Conservation (phyloP, 1,140 invertebrate species). For the Ceratosolen solmsi region DNA sequence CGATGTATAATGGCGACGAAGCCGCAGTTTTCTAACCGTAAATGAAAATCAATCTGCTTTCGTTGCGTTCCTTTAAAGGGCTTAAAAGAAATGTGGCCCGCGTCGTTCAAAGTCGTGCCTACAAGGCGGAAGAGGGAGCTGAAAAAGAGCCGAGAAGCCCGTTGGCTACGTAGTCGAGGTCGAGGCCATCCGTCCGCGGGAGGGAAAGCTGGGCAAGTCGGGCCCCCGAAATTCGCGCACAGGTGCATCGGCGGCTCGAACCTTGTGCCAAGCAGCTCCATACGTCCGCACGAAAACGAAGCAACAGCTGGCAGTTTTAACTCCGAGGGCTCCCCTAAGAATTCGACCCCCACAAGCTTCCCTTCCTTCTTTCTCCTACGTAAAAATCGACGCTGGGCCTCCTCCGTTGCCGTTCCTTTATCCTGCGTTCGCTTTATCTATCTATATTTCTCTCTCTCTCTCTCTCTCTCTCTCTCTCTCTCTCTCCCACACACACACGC, state of each 20-base stretch:
- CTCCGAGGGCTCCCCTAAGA: not conserved
- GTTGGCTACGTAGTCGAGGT: not conserved
- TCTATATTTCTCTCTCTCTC: not conserved
- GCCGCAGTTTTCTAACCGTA: not conserved
- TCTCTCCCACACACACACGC: not conserved
- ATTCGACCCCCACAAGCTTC: conserved; percentile 22
- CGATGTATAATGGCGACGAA: not conserved
- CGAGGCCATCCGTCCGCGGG: conserved; percentile 5
- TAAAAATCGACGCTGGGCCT: not conserved
- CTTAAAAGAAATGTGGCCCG: not conserved
- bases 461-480: not conserved
- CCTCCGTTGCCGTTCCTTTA: not conserved
- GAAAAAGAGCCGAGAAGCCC: not conserved
- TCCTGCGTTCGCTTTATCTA: not conserved
- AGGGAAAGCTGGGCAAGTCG: not conserved
- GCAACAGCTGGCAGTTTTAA: conserved; percentile 22
- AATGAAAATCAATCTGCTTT: not conserved
- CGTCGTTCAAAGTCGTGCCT: not conserved
- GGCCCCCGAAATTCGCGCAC: conserved; percentile 4
- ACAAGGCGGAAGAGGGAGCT: not conserved
- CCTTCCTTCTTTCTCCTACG: not conserved
- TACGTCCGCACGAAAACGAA: not conserved
- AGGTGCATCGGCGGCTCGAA: not conserved
- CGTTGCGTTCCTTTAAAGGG: not conserved
- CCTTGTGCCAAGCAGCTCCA: not conserved